Base-by-base conservation (phyloP, 2,888 invertebrate genomes). In the Aquatica leii region DNA sequence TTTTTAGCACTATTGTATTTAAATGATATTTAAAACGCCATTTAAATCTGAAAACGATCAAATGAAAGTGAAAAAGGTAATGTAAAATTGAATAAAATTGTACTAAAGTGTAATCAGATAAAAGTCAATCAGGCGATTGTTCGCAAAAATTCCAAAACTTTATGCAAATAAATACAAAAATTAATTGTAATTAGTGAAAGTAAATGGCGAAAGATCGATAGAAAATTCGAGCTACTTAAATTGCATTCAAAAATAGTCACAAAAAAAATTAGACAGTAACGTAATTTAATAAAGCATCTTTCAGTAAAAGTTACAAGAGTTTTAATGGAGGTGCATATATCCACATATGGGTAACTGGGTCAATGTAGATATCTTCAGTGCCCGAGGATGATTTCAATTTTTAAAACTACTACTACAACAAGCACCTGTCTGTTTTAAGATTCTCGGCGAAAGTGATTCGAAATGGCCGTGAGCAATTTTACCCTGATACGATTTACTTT, bases 401-500 rank as follows among this genome's bases (percentile, higher is more conserved):
- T 59, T 59, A 53, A 57, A 5, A 20, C 46, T 46, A 56, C 34
- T 21, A 43, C 48, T 31, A n/a, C 31, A 58, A 41, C 43, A 18
- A 34, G 59, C 62, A 63, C 64, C 64, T 64, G 64, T 64, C 51
- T 18, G 46, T 56, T 55, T 55, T 48, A 49, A 55, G 59, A 64
- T 55, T 46, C 51, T 17, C 24, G 59, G 55, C 64, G 64, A 64
- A 64, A 64, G 64, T 64, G 64, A 64, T 55, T 50, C 55, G 52
- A 41, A 43, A 31, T 18, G 12, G 35, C 59, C 56, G 17, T 3
- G 20, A 46, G 64, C 51, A 12, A 50, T 50, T 54, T 61, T 49
- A 59, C 59, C 55, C 59, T 55, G 59, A 43, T 64, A 54, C 59
- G 31, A 59, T 59, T 63, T 63, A 59, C 64, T 63, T 63, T 63